A percentile compares a stretch with the other conserved stretches of the same genome.
Evolutionary conservation across 1,140 invertebrate genomes (phyloP).

Genomic region (Choristoneura fumiferana): DNA sequence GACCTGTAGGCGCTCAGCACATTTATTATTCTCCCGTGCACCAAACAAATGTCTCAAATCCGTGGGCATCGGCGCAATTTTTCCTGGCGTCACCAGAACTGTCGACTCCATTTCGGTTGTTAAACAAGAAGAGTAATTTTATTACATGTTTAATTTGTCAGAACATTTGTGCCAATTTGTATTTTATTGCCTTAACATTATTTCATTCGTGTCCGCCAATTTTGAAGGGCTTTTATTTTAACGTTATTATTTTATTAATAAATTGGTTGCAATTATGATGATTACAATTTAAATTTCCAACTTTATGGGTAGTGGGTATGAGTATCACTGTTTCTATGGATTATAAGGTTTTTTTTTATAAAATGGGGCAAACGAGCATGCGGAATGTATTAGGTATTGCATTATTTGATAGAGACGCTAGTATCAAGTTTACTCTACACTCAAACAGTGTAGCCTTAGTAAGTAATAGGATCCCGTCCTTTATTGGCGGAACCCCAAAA

Average conservation of each 20-base stretch:
- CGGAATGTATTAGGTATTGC: no score
- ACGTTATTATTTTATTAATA: neutral
- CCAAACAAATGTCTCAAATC: slow-evolving; percentile 5
- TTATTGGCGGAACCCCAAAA: no score
- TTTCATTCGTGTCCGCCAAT: neutral
- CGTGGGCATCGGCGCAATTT: slow-evolving; percentile 3
- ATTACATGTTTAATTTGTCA: slow-evolving; percentile 17
- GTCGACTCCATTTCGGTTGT: slow-evolving; percentile 12
- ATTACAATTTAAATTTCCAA: neutral
- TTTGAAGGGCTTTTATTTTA: neutral
- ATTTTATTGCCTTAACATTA: slow-evolving; percentile 3
- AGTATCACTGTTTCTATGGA: no score
- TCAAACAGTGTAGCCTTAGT: no score
- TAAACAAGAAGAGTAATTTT: slow-evolving; percentile 11
- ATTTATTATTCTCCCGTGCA: slow-evolving; percentile 32
- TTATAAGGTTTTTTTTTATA: no score
- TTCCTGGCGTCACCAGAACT: neutral
- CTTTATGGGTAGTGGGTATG: no score
- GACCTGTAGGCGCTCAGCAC: slow-evolving; percentile 37
- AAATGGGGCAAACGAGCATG: no score
- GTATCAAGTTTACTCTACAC: no score
- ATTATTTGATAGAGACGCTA: no score
- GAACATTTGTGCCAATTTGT: slow-evolving; percentile 5
- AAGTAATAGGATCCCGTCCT: no score
- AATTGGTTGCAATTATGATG: neutral